A percentile compares a stretch with the other conserved stretches of the same genome.
These are phyloP conservation scores for Etheostoma spectabile DNA, from an alignment of 2,113 vertebrate species.

Conservation along the genomic window DNA sequence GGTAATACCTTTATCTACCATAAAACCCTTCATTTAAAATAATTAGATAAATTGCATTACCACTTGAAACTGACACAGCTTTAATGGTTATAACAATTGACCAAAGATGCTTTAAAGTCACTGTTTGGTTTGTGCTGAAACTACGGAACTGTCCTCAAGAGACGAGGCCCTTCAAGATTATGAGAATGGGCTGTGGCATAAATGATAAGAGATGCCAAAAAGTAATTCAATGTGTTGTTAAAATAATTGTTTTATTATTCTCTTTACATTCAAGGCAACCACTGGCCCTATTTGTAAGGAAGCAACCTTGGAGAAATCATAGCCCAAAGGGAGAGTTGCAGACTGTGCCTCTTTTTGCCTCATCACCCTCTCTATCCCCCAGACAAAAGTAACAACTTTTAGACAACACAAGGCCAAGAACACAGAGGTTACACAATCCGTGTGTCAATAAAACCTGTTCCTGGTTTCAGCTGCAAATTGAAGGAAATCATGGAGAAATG, in stretches of 20 bases:
- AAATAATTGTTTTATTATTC: slow-evolving; percentile 36
- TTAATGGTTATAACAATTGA: slow-evolving; percentile 3
- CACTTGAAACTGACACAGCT: no score
- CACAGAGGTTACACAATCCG: slow-evolving; percentile 74
- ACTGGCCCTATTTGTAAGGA: slow-evolving; percentile 30
- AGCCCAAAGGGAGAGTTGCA: slow-evolving; percentile 54
- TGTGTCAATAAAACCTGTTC: slow-evolving; percentile 66
- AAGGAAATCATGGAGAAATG: slow-evolving; percentile 56
- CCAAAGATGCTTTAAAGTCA: not conserved
- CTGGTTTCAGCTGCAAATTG: slow-evolving; percentile 65
- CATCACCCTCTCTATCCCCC: slow-evolving; percentile 58
- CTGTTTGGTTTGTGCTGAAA: not conserved
- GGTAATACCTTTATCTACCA: not conserved
- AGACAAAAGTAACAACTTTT: slow-evolving; percentile 67
- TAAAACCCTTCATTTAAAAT: not conserved
- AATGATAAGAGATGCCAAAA: slow-evolving; percentile 58
- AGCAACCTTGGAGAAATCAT: slow-evolving; percentile 51
- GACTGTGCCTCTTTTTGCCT: slow-evolving; percentile 63
- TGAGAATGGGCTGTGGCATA: slow-evolving; percentile 26
- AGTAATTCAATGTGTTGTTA: slow-evolving; percentile 40
- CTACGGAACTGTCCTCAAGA: slow-evolving; percentile 40
- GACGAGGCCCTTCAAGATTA: slow-evolving; percentile 36
- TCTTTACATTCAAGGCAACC: slow-evolving; percentile 47
- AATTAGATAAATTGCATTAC: not conserved
- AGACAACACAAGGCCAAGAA: slow-evolving; percentile 51